Evolutionary conservation across 2,113 vertebrate species (phyloP), one percentile per base, ranked within the genome.

Genomic region (Muntiacus reevesi): DNA sequence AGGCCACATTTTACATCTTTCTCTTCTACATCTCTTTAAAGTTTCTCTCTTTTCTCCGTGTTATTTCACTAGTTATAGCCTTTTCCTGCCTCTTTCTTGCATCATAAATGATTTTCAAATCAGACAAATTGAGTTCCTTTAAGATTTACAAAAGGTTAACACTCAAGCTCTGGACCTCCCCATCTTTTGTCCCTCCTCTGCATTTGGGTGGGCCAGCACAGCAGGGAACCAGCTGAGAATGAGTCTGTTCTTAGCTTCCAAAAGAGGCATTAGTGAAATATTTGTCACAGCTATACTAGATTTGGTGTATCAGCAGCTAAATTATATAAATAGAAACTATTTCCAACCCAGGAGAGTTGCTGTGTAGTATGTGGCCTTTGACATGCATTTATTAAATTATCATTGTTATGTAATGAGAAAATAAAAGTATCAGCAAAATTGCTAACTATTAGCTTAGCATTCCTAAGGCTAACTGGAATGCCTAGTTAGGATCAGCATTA

Each of bases 401-500:
- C 78, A 89, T 90, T 95, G 94, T 91, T 84, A 13, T n/a, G 25
- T 96, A 95, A 97, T 71, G 93, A 98, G 55, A 60, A 91, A 90
- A 91, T 98, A 79, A 93, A 95, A 87, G 91, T 97, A 78, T 95
- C 79, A 97, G 81, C 40, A 84, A 92, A 98, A 96, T 97, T 97
- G 89, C 92, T 83, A 97, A 74, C 94, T 97, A 95, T 96, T 97
- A 82, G 94, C 86, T 92, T 98, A 95, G 94, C n/a, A 30, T 96
- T 97, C 74, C 55, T 76, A 43, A 76, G 12, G 40, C 71, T 76
- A 43, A 43, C 40, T 43, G 40, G 94, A 95, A 95, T 97, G 89
- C 87, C 79, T 96, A 87, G 64, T 95, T 97, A 93, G 71, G 43
- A 55, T 52, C 83, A 92, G 60, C 90, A 60, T 87, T 87, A 82